Conservation (phyloP, 2,888 invertebrate genomes). For the Drosophila austrosaltans region DNA sequence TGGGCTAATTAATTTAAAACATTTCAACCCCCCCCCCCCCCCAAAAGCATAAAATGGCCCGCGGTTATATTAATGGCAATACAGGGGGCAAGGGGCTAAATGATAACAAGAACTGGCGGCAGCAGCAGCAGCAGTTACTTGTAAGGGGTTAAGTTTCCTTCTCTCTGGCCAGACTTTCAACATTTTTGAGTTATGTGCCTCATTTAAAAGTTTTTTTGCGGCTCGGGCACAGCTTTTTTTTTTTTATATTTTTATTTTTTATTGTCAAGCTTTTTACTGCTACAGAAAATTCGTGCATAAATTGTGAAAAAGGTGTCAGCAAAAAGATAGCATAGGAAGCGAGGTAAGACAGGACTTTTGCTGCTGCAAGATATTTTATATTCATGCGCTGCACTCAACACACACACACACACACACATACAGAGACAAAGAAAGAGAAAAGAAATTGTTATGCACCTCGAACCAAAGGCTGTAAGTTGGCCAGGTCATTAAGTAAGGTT, state of each 20-base stretch:
- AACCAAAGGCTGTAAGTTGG: constrained; percentile 57
- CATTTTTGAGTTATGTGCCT: constrained; percentile 74
- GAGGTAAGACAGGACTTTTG: constrained; percentile 44
- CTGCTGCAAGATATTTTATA: constrained; percentile 61
- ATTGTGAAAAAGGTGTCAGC: constrained; percentile 71
- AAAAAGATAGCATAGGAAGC: constrained; percentile 57
- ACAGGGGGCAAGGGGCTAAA: not conserved
- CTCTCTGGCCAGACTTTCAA: constrained; percentile 30
- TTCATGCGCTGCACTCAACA: constrained; percentile 56
- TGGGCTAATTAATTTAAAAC: constrained; percentile 68
- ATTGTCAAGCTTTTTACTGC: constrained; percentile 41
- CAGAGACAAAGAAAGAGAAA: constrained; percentile 18
- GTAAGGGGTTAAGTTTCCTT: constrained; percentile 10
- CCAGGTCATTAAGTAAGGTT: constrained; percentile 66
- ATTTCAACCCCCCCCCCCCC: constrained; percentile 28
- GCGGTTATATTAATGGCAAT: not conserved
- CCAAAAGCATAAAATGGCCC: constrained; percentile 9
- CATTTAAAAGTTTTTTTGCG: constrained; percentile 72
- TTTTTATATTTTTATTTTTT: constrained; percentile 21
- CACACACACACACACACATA: constrained; percentile 34
- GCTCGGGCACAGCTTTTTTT: constrained; percentile 20
- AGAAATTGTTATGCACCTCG: constrained; percentile 48
- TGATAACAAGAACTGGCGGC: constrained; percentile 23
- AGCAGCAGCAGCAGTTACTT: constrained; percentile 12
- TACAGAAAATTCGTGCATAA: constrained; percentile 64